Conservation (phyloP, 35 echinoderm and acorn worm genomes). For the Nesometra sesokonis region DNA sequence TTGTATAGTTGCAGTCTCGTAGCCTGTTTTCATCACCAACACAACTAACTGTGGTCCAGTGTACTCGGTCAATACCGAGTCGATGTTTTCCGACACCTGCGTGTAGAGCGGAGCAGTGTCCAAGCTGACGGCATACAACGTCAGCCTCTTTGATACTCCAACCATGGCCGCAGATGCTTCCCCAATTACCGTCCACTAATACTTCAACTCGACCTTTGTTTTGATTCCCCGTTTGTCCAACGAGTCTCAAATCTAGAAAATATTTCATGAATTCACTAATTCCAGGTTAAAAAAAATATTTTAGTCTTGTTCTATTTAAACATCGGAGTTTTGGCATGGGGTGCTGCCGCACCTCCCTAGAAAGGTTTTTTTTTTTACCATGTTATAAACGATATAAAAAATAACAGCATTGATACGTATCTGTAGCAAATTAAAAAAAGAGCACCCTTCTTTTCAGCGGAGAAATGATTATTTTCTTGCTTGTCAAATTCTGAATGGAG, state of each 20-base stretch:
- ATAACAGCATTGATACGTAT: no score
- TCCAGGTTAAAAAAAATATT: no score
- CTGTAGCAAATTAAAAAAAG: no score
- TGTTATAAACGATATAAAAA: no score
- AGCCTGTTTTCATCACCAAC: neutral
- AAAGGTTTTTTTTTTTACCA: no score
- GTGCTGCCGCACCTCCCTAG: no score
- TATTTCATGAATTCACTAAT: neutral
- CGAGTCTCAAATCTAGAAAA: neutral
- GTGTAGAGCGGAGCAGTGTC: neutral
- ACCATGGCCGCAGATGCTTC: neutral
- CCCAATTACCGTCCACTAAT: conserved; percentile 7
- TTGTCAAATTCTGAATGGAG: no score
- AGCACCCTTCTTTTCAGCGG: no score
- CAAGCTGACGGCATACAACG: neutral
- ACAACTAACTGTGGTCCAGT: neutral
- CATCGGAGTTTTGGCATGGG: no score
- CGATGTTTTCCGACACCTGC: neutral
- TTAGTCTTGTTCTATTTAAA: no score
- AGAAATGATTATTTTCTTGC: no score
- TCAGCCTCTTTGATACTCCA: neutral
- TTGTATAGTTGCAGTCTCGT: neutral
- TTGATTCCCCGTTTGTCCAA: neutral
- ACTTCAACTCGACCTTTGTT: conserved; percentile 6
- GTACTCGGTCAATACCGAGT: neutral